A percentile compares a stretch with the other conserved stretches of the same genome.
These are phyloP conservation scores for Burhinus oedicnemus DNA, from an alignment of 2,113 vertebrate genomes.

Conservation along the genomic window DNA sequence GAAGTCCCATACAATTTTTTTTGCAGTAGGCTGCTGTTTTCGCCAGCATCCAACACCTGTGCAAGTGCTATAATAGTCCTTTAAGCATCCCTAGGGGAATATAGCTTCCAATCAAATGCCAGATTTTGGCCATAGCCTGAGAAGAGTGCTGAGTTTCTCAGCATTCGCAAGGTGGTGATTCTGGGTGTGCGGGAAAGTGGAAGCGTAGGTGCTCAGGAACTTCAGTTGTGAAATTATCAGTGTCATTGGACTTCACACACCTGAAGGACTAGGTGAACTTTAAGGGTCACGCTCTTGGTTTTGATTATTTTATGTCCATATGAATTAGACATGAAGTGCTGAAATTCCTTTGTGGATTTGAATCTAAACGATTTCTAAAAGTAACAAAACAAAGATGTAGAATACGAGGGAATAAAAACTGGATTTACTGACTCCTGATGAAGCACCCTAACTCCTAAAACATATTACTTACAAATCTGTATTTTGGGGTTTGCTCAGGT, in stretches of 20 bases:
- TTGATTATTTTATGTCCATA: background rate
- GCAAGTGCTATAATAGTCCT: background rate
- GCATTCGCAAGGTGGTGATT: background rate
- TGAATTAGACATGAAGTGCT: background rate
- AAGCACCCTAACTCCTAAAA: background rate
- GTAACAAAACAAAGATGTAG: background rate
- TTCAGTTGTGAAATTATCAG: background rate
- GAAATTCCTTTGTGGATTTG: background rate
- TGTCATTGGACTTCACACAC: background rate
- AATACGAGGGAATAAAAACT: background rate
- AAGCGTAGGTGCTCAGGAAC: rapidly evolving
- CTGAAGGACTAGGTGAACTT: background rate
- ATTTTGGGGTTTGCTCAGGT: background rate
- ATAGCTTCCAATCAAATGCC: background rate
- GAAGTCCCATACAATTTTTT: background rate
- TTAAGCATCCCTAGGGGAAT: background rate
- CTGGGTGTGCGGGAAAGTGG: background rate
- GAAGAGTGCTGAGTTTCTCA: background rate
- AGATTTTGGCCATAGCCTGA: background rate
- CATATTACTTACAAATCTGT: background rate
- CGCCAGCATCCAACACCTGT: background rate
- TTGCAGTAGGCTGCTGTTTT: background rate
- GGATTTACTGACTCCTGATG: background rate
- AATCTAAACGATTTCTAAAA: background rate
- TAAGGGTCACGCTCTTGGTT: background rate